These are phyloP conservation scores for Campodea augens DNA, from an alignment of 1,140 invertebrate species.

Conservation along the genomic window DNA sequence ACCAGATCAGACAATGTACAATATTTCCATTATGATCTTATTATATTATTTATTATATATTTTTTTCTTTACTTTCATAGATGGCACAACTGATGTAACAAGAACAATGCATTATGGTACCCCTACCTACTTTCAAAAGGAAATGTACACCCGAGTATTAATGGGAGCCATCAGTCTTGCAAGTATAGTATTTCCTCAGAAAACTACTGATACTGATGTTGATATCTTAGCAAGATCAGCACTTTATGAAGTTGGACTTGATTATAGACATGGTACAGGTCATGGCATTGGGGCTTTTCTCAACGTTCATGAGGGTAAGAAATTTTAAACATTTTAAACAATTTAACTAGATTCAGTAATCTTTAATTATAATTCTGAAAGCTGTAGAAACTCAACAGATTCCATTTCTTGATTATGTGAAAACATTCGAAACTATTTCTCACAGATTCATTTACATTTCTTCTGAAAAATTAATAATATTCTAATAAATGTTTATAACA, in stretches of 20 bases:
- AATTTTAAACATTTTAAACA: not conserved
- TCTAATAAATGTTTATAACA: no score
- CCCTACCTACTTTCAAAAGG: conserved; percentile 50
- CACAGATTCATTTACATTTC: not conserved
- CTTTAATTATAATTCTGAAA: conserved; percentile 3
- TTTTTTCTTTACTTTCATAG: no score
- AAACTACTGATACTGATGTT: conserved; percentile 31
- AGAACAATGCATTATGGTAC: conserved; percentile 73
- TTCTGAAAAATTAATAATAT: no score
- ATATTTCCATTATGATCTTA: no score
- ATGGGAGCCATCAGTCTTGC: conserved; percentile 62
- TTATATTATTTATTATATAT: no score
- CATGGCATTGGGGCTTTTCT: conserved; percentile 78
- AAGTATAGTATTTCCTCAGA: conserved; percentile 38
- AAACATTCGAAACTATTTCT: not conserved
- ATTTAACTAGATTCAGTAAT: no score
- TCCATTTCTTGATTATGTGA: no score
- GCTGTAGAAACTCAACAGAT: no score
- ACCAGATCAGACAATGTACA: no score
- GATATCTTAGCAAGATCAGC: conserved; percentile 54
- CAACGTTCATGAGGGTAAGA: conserved; percentile 59
- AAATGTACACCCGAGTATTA: conserved; percentile 76
- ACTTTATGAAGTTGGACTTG: conserved; percentile 59
- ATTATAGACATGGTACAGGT: conserved; percentile 73
- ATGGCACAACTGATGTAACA: conserved; percentile 87